Base-by-base conservation (phyloP, 2,888 invertebrate genomes). In the Paralinhomoeus sp. region DNA sequence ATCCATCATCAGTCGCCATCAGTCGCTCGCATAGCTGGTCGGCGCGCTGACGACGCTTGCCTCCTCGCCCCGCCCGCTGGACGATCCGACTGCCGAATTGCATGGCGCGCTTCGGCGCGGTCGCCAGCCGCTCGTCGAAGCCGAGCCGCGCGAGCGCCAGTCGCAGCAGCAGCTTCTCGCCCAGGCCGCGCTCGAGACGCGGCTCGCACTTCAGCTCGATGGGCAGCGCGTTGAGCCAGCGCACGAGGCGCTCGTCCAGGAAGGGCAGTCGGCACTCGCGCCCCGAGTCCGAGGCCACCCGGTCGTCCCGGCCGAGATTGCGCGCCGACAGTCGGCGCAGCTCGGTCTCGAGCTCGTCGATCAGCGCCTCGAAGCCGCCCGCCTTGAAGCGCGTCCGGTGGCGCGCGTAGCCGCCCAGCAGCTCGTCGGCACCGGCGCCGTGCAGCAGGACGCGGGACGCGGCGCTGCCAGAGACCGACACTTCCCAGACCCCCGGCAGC, bases 51-150 rank as follows among this genome's bases (percentile, higher is more conserved):
- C n/a, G n/a, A n/a, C n/a, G n/a, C n/a, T n/a, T n/a, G n/a, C n/a
- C n/a, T n/a, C n/a, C n/a, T n/a, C n/a, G n/a, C n/a, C n/a, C n/a
- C n/a, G n/a, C n/a, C n/a, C n/a, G n/a, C n/a, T n/a, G n/a, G n/a
- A n/a, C n/a, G n/a, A 97, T 87, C 58, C 83, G 72, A 0, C 85
- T 84, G 15, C 97, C 97, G 70, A 97, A 97, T 63, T 97, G 97
- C 53, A 97, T 74, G 0, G 93, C 97, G 61, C 85, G 68, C 65
- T 97, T 97, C 37, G 81, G 82, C 41, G 82, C 72, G 37, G 64
- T 63, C 3, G 77, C 73, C 3, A 58, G 52, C 2, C n/a, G n/a
- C n/a, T 47, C 37, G n/a, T 37, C 31, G 15, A 67, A 54, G 2
- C 64, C 64, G 2, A 67, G 53, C 34, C 57, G 51, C 15, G 50